Evolutionary conservation across 2,797 vertebrate genomes (phyloP), one percentile per base, ranked within the genome.

Genomic region (Ispidina picta): DNA sequence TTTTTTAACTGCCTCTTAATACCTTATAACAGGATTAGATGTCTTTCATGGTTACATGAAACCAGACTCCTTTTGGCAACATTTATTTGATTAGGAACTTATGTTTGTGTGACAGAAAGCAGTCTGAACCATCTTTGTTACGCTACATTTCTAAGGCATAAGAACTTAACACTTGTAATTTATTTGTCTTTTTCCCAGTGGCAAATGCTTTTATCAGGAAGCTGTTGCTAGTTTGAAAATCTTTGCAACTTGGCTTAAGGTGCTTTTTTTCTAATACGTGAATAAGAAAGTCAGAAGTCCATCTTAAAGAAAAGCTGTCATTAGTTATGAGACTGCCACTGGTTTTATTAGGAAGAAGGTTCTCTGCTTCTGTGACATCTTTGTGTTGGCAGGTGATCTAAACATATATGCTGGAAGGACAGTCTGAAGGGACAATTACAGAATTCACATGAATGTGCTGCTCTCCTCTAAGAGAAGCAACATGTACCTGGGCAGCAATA

Each of bases 141-240:
- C 43, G 28, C 13, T 2, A 6, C n/a, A 25, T 75, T 64, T 63
- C 21, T 35, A 31, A 0, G 3, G 4, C 1, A 2, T 28, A 58
- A 51, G 9, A 59, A 48, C 35, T 4, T 25, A 63, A 51, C 11
- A 5, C 5, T 52, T 55, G 19, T 21, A 6, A 19, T 43, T 35
- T n/a, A 3, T 43, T 28, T 44, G 3, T 33, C 44, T 79, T 41
- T 54, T 20, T 43, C 20, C 71, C 19, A 6, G 17, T 28, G 70
- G 37, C 5, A 46, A 65, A 55, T 51, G 21, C 9, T 59, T 81
- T 83, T 37, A n/a, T 58, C 3, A 1, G 63, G 68, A 69, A 86
- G 65, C 37, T 6, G 9, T 15, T 23, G 19, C 11, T 74, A 6
- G 48, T 83, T 56, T 64, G 54, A 44, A 71, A 77, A 41, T 8